Conservation (phyloP, 2,797 vertebrate species). For the Iguana delicatissima region DNA sequence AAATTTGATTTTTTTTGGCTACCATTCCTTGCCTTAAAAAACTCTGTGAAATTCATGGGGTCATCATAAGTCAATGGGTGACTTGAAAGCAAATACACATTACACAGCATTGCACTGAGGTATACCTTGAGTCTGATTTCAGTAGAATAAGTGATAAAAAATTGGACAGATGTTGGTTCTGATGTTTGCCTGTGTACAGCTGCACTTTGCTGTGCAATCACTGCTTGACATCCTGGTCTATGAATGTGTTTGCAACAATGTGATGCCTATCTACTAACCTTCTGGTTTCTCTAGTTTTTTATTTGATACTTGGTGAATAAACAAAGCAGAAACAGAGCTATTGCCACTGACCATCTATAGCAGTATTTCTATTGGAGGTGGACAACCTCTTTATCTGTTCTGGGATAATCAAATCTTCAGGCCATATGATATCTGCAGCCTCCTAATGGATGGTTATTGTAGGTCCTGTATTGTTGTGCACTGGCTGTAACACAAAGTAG, state of each 20-base stretch:
- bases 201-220: not conserved
- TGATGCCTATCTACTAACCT: constrained; percentile 9
- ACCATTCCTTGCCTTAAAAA: not conserved
- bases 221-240: not conserved
- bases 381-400: not conserved
- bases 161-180: not conserved
- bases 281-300: not conserved
- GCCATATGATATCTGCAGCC: not conserved
- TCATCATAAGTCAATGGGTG: too few species aligned
- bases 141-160: not conserved
- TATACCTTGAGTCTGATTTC: not conserved
- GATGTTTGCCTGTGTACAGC: not conserved
- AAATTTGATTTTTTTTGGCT: not conserved
- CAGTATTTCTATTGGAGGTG: not conserved
- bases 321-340: not conserved
- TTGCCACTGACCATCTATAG: not conserved
- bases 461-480: not conserved
- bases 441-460: not conserved
- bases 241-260: not conserved
- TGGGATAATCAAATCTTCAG: not conserved
- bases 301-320: constrained; percentile 1
- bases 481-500: not conserved
- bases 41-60: too few species aligned
- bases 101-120: not conserved
- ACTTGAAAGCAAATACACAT: too few species aligned